Evolutionary conservation across 2,888 invertebrate genomes (phyloP).

Genomic region (Phlogophora meticulosa): DNA sequence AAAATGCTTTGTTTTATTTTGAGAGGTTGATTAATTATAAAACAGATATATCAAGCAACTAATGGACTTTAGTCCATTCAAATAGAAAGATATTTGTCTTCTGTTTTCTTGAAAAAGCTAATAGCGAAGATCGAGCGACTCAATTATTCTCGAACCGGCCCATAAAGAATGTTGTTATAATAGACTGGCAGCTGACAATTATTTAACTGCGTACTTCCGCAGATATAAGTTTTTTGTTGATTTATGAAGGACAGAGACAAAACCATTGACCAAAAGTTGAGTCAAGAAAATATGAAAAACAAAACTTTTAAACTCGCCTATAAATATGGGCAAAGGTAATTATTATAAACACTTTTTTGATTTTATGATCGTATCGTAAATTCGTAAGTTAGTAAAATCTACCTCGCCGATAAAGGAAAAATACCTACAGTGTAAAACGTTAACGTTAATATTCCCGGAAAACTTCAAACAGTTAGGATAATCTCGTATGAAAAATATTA

Average conservation of each 20-base stretch:
- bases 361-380: slow-evolving; percentile 38
- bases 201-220: slow-evolving; percentile 33
- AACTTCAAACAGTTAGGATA: slow-evolving; percentile 45
- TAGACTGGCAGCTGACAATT: slow-evolving; percentile 32
- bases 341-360: slow-evolving; percentile 28
- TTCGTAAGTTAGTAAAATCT: slow-evolving; percentile 28
- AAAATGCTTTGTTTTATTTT: slow-evolving; percentile 68
- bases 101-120: slow-evolving; percentile 50
- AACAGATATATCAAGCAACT: slow-evolving; percentile 64
- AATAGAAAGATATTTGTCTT: slow-evolving; percentile 60
- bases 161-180: slow-evolving; percentile 47
- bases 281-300: slow-evolving; percentile 20
- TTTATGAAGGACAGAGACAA: slow-evolving; percentile 27
- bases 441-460: slow-evolving; percentile 39
- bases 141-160: slow-evolving; percentile 41
- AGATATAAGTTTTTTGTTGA: slow-evolving; percentile 20
- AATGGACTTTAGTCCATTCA: slow-evolving; percentile 60
- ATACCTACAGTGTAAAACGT: slow-evolving; percentile 12
- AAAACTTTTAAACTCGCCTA: slow-evolving; percentile 2
- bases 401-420: slow-evolving; percentile 26
- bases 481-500: slow-evolving; percentile 50
- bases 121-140: slow-evolving; percentile 44
- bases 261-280: slow-evolving; percentile 6
- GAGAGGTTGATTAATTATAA: slow-evolving; percentile 68
- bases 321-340: not conserved